Evolutionary conservation across 1,140 invertebrate species (phyloP), one percentile per base, ranked within the genome.

Genomic region (Eriocheir sinensis): DNA sequence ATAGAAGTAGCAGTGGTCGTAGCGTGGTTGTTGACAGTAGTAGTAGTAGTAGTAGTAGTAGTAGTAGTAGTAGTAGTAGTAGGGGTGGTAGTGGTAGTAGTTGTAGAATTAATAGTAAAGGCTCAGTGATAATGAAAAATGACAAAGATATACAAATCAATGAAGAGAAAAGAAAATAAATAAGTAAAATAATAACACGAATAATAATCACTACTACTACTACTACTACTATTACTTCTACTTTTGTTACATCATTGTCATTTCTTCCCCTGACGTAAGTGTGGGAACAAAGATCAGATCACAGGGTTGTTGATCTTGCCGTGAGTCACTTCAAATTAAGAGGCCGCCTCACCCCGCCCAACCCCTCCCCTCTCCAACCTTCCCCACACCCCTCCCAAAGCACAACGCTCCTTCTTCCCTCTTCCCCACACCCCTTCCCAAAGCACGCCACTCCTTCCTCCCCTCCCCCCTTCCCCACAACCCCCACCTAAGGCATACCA

Each of bases 11-110:
- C 60, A 72, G n/a, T n/a, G n/a, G n/a, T n/a, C 12, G n/a, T n/a
- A 72, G n/a, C 60, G n/a, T 15, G 12, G n/a, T 15, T n/a, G n/a
- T 15, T n/a, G n/a, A 72, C 60, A 72, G n/a, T 72, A 72, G n/a
- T 72, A 72, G n/a, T 72, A 72, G n/a, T 72, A 72, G n/a, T 72
- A 72, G n/a, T 72, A 72, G n/a, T 72, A 72, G n/a, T 72, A 72
- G n/a, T 72, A 72, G n/a, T 72, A 72, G n/a, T 72, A 72, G n/a
- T 72, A 72, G n/a, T 72, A 72, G 60, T 72, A 72, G n/a, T 72
- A 72, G n/a, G 12, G n/a, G n/a, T 72, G n/a, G n/a, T 72, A 72
- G n/a, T 72, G n/a, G n/a, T 72, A 72, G n/a, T 72, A 72, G n/a
- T 72, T 15, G n/a, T 72, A 72, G n/a, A 15, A 72, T 15, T 72